Percentiles rank a stretch among this genome's conserved stretches.
phyloP scores from a whole-genome alignment of 2,113 vertebrate genomes.

The Macaca nemestrina region DNA sequence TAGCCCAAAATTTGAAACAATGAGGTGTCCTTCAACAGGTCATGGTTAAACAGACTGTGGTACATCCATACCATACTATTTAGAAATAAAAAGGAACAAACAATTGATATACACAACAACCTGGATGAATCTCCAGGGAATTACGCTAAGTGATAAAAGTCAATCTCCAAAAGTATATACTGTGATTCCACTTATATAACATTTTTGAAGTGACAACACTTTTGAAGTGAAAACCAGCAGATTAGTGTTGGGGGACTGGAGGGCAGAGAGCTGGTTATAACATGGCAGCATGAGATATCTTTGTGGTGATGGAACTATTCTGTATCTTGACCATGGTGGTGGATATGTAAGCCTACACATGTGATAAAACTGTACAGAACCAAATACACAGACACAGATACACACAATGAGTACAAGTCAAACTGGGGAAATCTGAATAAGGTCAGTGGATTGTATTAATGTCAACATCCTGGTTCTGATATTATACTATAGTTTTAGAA shows the following conservation, averaged over 20 bases:
- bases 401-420: not conserved
- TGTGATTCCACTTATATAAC: not conserved
- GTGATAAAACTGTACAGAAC: not conserved
- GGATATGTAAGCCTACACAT: not conserved
- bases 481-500: not conserved
- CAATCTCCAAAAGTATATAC: not conserved
- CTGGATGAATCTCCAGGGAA: not conserved
- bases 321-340: not conserved
- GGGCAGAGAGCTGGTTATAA: not conserved
- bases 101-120: not conserved
- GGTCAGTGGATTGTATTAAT: not conserved
- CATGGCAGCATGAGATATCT: not conserved
- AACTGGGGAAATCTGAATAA: not conserved
- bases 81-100: not conserved
- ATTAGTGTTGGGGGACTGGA: not conserved
- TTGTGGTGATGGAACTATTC: not conserved
- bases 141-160: not conserved
- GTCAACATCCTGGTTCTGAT: not conserved
- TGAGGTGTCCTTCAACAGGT: not conserved
- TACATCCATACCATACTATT: not conserved
- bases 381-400: not conserved
- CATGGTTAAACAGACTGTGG: not conserved
- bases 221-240: conserved; percentile 8
- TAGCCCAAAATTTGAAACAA: not conserved
- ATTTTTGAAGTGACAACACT: conserved; percentile 35